Evolutionary conservation across 2,797 vertebrate genomes (phyloP).

Genomic region (Rhynchotus rufescens): DNA sequence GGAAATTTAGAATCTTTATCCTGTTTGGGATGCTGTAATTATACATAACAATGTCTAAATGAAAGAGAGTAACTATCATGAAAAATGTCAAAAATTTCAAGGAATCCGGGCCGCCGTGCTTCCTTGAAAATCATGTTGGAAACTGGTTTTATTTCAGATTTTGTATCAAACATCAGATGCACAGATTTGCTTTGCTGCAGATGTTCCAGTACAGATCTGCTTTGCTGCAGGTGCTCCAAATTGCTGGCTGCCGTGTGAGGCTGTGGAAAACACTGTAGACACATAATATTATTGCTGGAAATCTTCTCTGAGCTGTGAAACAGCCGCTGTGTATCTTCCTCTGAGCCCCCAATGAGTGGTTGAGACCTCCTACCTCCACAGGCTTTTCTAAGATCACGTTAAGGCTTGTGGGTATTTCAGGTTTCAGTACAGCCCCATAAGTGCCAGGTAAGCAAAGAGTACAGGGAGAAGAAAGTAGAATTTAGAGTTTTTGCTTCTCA

Average conservation of each 20-base stretch:
- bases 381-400: neutral
- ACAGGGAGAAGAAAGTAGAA: neutral
- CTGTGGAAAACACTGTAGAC: neutral
- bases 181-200: neutral
- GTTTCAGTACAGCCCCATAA: neutral
- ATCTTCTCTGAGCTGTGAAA: neutral
- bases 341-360: neutral
- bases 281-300: neutral
- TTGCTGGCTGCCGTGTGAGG: neutral
- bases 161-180: neutral
- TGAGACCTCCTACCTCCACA: neutral
- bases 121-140: neutral
- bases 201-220: neutral
- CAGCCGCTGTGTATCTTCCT: neutral
- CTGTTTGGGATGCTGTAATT: neutral
- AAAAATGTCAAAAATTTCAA: neutral
- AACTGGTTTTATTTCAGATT: neutral
- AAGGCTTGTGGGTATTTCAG: neutral
- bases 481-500: neutral
- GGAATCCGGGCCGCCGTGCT: neutral
- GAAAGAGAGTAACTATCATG: neutral
- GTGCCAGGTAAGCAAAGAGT: neutral
- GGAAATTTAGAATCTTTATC: neutral
- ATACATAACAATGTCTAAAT: neutral
- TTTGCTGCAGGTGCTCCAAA: neutral